These are phyloP conservation scores for Hylyphantes graminicola DNA, from an alignment of 1,140 invertebrate species.

Conservation along the genomic window DNA sequence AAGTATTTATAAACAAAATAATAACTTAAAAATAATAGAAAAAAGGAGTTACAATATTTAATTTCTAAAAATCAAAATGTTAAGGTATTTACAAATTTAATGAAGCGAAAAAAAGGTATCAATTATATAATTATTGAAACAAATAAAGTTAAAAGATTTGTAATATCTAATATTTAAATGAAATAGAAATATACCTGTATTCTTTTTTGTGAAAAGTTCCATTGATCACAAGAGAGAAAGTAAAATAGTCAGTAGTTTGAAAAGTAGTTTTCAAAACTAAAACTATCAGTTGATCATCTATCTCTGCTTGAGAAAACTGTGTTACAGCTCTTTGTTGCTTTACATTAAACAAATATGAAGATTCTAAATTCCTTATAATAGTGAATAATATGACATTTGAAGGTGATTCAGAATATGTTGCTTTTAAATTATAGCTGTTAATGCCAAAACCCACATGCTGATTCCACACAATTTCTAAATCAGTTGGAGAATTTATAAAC, in stretches of 20 bases:
- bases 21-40: no score
- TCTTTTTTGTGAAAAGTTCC: neutral
- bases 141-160: no score
- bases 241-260: conserved; percentile 32
- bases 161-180: no score
- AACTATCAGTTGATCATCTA: conserved; percentile 27
- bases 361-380: conserved; percentile 26
- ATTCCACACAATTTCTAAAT: conserved; percentile 42
- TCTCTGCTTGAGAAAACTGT: conserved; percentile 47
- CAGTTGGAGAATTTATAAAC: conserved; percentile 15
- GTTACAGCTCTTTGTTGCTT: conserved; percentile 33
- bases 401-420: neutral
- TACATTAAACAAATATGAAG: conserved; percentile 34
- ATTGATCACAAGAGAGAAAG: conserved; percentile 24
- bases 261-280: conserved; percentile 17
- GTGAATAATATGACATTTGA: conserved; percentile 10
- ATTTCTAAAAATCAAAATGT: no score
- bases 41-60: no score
- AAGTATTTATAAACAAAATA: no score
- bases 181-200: conserved; percentile 34
- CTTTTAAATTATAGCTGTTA: conserved; percentile 45
- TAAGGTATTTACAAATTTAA: no score
- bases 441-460: conserved; percentile 26
- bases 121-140: no score
- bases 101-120: no score